Percentiles rank a stretch among this genome's conserved stretches.
phyloP scores from a whole-genome alignment of 2,888 invertebrate genomes.

The Adela reaumurella region DNA sequence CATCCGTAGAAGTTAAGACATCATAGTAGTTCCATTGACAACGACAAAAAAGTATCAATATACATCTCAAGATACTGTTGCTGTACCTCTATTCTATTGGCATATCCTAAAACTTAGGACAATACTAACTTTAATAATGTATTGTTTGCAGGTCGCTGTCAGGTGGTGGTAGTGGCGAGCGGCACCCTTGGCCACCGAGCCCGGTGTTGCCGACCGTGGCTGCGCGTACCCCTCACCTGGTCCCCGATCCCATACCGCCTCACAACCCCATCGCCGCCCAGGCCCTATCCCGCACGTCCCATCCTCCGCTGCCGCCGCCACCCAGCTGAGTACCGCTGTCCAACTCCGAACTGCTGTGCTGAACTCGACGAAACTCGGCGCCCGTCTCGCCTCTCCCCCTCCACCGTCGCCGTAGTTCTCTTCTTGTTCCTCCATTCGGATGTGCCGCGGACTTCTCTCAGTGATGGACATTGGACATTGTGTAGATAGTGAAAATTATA shows the following conservation, averaged over 20 bases:
- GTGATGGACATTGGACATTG: constrained; percentile 38
- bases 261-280: no score
- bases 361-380: constrained; percentile 56
- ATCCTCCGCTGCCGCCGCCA: constrained; percentile 37
- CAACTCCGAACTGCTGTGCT: constrained; percentile 58
- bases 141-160: constrained; percentile 56
- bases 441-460: constrained; percentile 46
- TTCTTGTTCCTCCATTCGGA: constrained; percentile 51
- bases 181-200: constrained; percentile 79
- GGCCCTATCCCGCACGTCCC: constrained; percentile 44
- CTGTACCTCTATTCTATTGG: no score
- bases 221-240: constrained; percentile 68
- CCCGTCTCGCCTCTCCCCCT: constrained; percentile 43
- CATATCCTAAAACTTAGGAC: no score
- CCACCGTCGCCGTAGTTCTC: constrained; percentile 41
- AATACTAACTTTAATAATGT: no score
- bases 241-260: constrained; percentile 71
- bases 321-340: constrained; percentile 57
- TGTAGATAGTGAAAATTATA: not conserved
- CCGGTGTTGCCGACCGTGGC: constrained; percentile 70
- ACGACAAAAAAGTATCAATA: no score
- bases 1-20: no score
- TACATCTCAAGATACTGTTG: no score
- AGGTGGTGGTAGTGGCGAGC: constrained; percentile 47
- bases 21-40: no score